phyloP scores from a whole-genome alignment of 2,113 vertebrate genomes.

The Hiodon tergisus region DNA sequence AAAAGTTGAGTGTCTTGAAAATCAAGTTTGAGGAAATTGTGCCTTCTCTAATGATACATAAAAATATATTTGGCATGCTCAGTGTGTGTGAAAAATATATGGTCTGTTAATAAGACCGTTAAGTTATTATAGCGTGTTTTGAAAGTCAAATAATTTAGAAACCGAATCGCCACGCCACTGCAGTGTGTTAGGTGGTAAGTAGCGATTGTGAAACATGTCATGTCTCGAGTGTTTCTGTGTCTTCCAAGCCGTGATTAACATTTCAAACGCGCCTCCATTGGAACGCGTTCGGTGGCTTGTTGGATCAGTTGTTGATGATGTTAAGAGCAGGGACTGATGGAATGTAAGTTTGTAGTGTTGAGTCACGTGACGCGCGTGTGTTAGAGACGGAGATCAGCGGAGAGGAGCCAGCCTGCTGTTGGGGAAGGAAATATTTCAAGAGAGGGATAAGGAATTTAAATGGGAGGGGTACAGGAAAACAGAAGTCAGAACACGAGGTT shows the following conservation, averaged over 20 bases:
- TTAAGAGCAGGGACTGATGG: slow-evolving; percentile 58
- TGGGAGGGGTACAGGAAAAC: slow-evolving; percentile 6
- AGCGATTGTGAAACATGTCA: neutral
- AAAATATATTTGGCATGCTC: neutral
- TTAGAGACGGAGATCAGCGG: slow-evolving; percentile 23
- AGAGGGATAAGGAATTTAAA: neutral
- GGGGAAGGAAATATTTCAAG: neutral
- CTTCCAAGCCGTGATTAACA: neutral
- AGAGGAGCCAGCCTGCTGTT: neutral
- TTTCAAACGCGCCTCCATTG: neutral
- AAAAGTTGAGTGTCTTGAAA: slow-evolving; percentile 18
- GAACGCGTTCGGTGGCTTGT: neutral
- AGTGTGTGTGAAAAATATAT: neutral
- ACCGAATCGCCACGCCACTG: slow-evolving; percentile 1
- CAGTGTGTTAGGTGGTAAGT: neutral
- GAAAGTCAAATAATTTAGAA: neutral
- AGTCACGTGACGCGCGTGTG: slow-evolving; percentile 61
- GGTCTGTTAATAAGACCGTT: slow-evolving; percentile 2
- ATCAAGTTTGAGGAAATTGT: slow-evolving; percentile 1
- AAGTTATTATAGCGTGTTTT: neutral
- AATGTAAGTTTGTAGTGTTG: slow-evolving; percentile 55
- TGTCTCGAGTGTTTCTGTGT: neutral
- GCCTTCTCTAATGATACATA: neutral
- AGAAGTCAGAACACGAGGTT: neutral
- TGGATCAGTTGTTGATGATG: slow-evolving; percentile 45